phyloP scores from a whole-genome alignment of 2,888 invertebrate genomes.

The Pterostichus madidus region DNA sequence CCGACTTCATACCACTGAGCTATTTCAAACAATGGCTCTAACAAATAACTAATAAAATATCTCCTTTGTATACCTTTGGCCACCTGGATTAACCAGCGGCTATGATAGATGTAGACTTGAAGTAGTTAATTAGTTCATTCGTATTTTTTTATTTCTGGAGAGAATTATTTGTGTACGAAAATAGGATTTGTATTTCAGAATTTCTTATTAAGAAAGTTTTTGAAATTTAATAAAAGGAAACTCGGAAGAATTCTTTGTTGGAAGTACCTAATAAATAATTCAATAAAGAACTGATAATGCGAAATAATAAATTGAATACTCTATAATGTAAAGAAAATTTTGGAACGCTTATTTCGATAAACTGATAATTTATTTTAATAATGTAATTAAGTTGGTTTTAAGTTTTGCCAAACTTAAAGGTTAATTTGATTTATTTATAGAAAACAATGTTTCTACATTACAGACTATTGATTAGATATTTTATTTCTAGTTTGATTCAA shows the following conservation, averaged over 20 bases:
- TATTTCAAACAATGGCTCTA: too few species aligned
- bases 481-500: too few species aligned
- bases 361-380: background rate
- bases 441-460: too few species aligned
- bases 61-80: too few species aligned
- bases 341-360: too few species aligned
- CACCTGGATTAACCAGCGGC: too few species aligned
- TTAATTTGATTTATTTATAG: too few species aligned
- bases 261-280: background rate
- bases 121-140: slow-evolving; percentile 12
- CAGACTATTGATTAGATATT: too few species aligned
- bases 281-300: slow-evolving; percentile 3
- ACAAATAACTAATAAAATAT: too few species aligned
- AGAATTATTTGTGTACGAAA: background rate
- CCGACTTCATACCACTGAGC: too few species aligned
- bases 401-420: too few species aligned
- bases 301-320: slow-evolving; percentile 1
- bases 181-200: background rate
- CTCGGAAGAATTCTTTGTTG: background rate
- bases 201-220: slow-evolving; percentile 31
- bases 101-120: background rate
- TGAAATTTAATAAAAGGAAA: slow-evolving; percentile 30
- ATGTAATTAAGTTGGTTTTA: too few species aligned
- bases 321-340: background rate
- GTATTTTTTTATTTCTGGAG: background rate